A percentile compares a stretch with the other conserved stretches of the same genome.
phyloP scores from a whole-genome alignment of 2,797 vertebrate genomes.

The Okamejei kenojei region DNA sequence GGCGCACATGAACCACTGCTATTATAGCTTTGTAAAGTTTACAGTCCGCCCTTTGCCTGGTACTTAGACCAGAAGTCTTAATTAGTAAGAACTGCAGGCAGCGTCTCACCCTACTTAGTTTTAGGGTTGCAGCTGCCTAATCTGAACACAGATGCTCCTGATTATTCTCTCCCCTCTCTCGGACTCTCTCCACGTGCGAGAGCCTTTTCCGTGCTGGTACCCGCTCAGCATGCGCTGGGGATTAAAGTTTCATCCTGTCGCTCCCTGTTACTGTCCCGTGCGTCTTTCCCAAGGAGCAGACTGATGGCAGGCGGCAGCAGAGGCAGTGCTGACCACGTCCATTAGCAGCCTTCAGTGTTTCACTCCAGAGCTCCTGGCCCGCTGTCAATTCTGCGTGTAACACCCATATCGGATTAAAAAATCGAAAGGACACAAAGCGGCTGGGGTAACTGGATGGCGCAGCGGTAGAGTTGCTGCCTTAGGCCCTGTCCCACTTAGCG shows the following conservation, averaged over 20 bases:
- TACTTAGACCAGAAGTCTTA: background rate
- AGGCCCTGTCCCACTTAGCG: no score
- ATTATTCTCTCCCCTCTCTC: no score
- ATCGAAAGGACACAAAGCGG: no score
- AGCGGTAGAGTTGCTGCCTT: no score
- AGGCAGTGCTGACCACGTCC: background rate
- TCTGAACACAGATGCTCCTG: constrained; percentile 18
- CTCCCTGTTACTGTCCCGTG: background rate
- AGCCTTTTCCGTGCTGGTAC: background rate
- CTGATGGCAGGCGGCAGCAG: background rate
- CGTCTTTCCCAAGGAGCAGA: background rate
- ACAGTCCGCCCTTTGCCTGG: background rate
- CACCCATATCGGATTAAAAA: no score
- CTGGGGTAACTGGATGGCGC: no score
- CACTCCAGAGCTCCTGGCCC: no score
- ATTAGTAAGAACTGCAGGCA: background rate
- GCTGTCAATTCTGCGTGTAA: no score
- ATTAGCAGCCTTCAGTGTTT: no score
- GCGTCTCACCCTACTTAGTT: background rate
- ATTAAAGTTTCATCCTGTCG: background rate
- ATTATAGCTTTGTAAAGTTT: background rate
- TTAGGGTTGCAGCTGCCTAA: background rate
- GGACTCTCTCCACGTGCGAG: background rate
- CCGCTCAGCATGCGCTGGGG: background rate
- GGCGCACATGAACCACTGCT: background rate